Evolutionary conservation across 2,797 vertebrate genomes (phyloP).

Genomic region (Sphenopsis melanotis): DNA sequence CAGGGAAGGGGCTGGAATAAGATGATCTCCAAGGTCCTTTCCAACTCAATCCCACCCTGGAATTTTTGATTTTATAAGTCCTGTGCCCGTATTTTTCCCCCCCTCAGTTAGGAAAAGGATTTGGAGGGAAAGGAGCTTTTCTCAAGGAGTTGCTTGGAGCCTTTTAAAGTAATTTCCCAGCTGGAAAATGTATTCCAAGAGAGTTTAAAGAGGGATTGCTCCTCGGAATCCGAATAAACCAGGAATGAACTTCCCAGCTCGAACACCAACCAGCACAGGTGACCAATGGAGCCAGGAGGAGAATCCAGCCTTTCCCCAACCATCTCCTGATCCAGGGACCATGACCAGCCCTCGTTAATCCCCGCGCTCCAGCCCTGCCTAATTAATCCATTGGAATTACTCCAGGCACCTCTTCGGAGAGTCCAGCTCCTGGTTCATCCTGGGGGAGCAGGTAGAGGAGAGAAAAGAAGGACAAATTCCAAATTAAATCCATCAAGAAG

Average conservation of each 20-base stretch:
- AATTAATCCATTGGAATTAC: background rate
- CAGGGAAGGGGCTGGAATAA: background rate
- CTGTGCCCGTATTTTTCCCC: accelerated
- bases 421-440: background rate
- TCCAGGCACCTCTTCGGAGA: background rate
- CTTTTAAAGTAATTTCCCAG: background rate
- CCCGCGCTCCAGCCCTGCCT: background rate
- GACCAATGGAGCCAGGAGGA: background rate
- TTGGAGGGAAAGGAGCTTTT: background rate
- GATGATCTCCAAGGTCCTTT: background rate
- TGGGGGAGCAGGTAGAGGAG: background rate
- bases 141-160: background rate
- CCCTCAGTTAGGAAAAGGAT: background rate
- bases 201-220: background rate
- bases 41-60: background rate
- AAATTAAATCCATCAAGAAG: background rate
- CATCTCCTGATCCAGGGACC: background rate
- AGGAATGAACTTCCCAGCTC: background rate
- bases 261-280: background rate
- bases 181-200: background rate
- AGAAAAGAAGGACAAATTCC: background rate
- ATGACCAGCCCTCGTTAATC: background rate
- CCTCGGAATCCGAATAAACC: background rate
- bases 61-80: background rate
- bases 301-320: background rate